Evolutionary conservation across 2,113 vertebrate genomes (phyloP), one percentile per base, ranked within the genome.

Genomic region (Xiphophorus hellerii): DNA sequence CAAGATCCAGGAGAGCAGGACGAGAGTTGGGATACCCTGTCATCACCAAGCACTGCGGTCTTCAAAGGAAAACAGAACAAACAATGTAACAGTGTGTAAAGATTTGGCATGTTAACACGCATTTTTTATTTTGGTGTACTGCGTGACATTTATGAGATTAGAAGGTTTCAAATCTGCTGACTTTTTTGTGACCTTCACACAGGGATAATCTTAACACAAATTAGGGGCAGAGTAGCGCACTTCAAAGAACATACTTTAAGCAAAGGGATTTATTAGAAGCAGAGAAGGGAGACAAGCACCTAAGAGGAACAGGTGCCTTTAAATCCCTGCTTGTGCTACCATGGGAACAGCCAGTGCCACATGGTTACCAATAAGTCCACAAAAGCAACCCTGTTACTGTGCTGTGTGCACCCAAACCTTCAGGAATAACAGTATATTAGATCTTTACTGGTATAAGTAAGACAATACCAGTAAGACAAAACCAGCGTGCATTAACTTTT

Each of bases 11-110:
- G 28, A 99, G 94, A 73, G 98, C 98, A 37, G 98, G 98, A 8
- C 97, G 97, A 62, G 97, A 93, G 86, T 96, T 97, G 73, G 98
- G 98, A 86, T 97, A 94, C 71, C 98, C 98, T 2, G 96, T 99
- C 97, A 99, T 97, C 88, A 99, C 95, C 94, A 99, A 95, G 92
- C 98, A 99, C 93, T 99, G 98, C 11, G 98, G 98, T 92, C 98
- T 99, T 66, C 88, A 58, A n/a, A n/a, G 79, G 54, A 82, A 68
- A 3, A 76, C 29, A 83, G 17, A 71, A 37, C 35, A 37, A 37
- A 37, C 35, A 10, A 37, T 11, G 35, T 10, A 37, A 37, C 35
- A 37, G 2, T 37, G 35, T 35, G 8, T 35, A 35, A 9, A 35
- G 33, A 35, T 35, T 35, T 35, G 33, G 33, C 8, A 35, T 35